These are phyloP conservation scores for Actinopyga echinites DNA, from an alignment of 53 echinoderm and acorn worm species.

Conservation along the genomic window DNA sequence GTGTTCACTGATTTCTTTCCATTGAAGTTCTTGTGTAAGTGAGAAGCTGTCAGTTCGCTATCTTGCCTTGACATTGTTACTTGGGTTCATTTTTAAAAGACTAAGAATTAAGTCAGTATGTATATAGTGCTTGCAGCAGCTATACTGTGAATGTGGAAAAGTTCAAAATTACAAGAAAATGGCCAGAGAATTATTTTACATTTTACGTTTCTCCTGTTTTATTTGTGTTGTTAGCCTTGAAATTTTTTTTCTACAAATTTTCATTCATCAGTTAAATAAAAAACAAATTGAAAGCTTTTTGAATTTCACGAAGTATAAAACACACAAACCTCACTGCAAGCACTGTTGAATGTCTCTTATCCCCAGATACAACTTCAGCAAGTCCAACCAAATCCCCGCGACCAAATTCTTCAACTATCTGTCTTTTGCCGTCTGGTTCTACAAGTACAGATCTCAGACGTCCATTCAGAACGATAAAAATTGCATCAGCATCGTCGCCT, in stretches of 20 bases:
- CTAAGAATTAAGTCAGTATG: background rate
- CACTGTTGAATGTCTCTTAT: background rate
- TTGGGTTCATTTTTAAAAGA: background rate
- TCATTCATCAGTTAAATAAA: background rate
- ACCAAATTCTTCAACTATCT: constrained; percentile 18
- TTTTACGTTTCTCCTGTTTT: no score
- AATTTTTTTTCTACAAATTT: no score
- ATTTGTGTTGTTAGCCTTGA: no score
- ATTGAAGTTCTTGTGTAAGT: no score
- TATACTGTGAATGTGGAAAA: constrained; percentile 2
- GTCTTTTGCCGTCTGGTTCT: background rate
- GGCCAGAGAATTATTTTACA: no score
- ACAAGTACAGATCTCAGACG: background rate
- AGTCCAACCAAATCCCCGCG: background rate
- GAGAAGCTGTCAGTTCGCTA: background rate
- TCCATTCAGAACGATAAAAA: constrained; percentile 8
- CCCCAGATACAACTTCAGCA: background rate
- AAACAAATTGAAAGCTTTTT: background rate
- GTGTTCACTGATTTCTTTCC: no score
- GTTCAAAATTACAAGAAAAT: background rate
- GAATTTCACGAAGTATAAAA: background rate
- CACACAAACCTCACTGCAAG: constrained; percentile 2
- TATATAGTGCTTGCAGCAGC: constrained; percentile 4
- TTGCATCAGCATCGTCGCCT: background rate
- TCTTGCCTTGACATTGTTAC: background rate